Evolutionary conservation across 2,888 invertebrate genomes (phyloP).

Genomic region (Slavum lentiscoides): DNA sequence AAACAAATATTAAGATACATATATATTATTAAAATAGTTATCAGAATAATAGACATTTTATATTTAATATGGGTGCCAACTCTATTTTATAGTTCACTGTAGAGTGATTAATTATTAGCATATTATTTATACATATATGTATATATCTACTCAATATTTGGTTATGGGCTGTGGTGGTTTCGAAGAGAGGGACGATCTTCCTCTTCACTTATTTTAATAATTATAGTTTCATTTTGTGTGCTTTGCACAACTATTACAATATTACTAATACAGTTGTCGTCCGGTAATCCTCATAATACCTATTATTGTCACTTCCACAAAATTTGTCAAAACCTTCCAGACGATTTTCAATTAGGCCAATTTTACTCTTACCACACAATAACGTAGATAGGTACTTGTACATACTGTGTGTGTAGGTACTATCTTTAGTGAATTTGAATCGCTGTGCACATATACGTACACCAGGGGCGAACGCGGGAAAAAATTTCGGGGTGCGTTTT

Average conservation of each 20-base stretch:
- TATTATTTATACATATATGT: background rate
- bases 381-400: background rate
- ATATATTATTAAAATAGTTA: background rate
- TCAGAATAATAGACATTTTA: background rate
- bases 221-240: background rate
- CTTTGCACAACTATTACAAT: background rate
- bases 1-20: background rate
- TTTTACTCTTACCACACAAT: background rate
- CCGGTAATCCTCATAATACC: background rate
- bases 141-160: conserved; percentile 1
- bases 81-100: conserved; percentile 4
- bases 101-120: background rate
- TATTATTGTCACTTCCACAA: background rate
- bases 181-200: background rate
- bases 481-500: too few species aligned
- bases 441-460: background rate
- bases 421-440: background rate
- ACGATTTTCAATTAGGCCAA: background rate
- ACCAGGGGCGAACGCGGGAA: too few species aligned
- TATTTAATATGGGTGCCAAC: background rate
- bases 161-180: background rate
- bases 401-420: background rate
- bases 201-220: background rate
- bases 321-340: background rate
- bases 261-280: background rate